phyloP scores from a whole-genome alignment of 1,140 invertebrate species.

The Meloidogyne floridensis region DNA sequence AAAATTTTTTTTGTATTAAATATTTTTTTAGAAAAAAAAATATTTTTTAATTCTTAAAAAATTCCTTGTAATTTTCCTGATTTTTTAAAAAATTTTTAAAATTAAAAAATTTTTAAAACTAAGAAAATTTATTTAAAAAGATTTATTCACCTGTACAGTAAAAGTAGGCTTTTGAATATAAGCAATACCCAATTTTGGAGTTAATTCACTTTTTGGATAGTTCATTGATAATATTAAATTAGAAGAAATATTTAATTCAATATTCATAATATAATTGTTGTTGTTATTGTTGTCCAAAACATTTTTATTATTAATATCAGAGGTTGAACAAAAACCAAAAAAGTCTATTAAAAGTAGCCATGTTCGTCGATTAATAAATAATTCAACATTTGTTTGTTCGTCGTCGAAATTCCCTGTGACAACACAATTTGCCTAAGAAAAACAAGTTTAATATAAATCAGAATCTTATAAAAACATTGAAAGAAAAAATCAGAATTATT shows the following conservation, averaged over 20 bases:
- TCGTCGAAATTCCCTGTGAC: conserved; percentile 61
- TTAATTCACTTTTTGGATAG: conserved; percentile 27
- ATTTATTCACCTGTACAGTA: not conserved
- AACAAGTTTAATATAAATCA: not conserved
- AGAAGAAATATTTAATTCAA: not conserved
- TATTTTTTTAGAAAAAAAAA: not conserved
- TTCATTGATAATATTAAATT: conserved; percentile 24
- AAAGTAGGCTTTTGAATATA: conserved; percentile 17
- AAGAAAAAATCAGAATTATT: too few species aligned
- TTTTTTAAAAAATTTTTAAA: too few species aligned
- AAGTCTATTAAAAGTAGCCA: conserved; percentile 44
- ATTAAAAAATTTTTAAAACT: too few species aligned
- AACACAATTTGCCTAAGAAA: conserved; percentile 36
- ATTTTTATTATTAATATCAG: not conserved
- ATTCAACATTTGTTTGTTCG: conserved; percentile 64
- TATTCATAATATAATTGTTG: not conserved
- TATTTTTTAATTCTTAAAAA: not conserved
- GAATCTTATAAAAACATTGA: too few species aligned
- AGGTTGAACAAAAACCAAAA: conserved; percentile 26
- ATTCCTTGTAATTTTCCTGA: too few species aligned
- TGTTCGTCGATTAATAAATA: conserved; percentile 39
- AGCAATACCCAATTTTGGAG: conserved; percentile 18
- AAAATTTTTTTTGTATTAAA: conserved; percentile 4
- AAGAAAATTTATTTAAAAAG: too few species aligned
- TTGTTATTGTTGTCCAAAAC: not conserved